Conservation (phyloP, 2,113 vertebrate genomes). For the Anoplopoma fimbria region DNA sequence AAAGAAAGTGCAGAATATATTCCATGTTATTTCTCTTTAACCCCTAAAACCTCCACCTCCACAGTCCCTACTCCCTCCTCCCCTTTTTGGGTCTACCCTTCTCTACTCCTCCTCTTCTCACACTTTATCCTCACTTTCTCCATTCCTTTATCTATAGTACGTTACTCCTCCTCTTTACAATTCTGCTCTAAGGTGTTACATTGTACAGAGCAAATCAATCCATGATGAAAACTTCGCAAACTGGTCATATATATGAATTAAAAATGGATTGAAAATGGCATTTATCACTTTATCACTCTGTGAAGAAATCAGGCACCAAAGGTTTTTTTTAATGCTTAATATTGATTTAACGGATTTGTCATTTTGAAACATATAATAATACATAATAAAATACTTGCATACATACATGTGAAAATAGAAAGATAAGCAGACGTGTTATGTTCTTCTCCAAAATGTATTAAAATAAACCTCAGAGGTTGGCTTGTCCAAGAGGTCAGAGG, state of each 20-base stretch:
- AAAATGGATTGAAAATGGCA: no score
- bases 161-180: neutral
- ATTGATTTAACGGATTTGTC: no score
- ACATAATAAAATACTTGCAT: neutral
- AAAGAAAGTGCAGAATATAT: conserved; percentile 87
- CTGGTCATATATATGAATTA: neutral
- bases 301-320: neutral
- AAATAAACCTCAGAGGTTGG: neutral
- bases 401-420: neutral
- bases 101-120: neutral
- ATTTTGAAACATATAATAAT: neutral
- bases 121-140: neutral
- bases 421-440: neutral
- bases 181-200: neutral
- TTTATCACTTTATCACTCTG: no score
- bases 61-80: neutral
- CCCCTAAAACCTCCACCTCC: conserved; percentile 6
- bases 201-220: neutral
- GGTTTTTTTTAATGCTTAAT: no score
- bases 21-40: conserved; percentile 68
- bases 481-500: neutral
- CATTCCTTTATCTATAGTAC: neutral
- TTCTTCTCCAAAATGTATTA: neutral
- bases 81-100: neutral
- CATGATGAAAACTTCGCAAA: neutral